Conservation (phyloP, 2,113 vertebrate genomes). For the Haplotaxodon microlepis region DNA sequence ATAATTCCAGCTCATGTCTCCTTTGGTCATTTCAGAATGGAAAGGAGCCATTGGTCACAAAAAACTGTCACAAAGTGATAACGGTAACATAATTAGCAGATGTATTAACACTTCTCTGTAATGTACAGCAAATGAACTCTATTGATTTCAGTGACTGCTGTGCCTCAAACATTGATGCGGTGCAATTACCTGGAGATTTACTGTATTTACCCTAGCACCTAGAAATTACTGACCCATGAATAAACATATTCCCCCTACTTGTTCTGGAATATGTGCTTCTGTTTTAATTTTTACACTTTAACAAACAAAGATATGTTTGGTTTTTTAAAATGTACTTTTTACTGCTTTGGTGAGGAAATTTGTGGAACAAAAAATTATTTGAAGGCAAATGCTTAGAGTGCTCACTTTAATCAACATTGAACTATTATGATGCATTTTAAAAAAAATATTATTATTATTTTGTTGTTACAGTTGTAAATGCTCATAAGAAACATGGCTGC, state of each 20-base stretch:
- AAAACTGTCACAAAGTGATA: not conserved
- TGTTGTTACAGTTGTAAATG: fast-evolving
- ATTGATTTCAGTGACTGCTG: not conserved
- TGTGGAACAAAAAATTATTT: fast-evolving
- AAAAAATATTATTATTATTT: not conserved
- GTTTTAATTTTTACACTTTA: not conserved
- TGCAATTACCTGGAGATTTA: not conserved
- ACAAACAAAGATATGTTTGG: not conserved
- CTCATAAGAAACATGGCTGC: fast-evolving
- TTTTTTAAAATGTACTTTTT: not conserved
- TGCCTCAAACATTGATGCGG: not conserved
- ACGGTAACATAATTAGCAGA: not conserved
- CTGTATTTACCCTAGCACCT: not conserved
- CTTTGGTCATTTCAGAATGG: not conserved
- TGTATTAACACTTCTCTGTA: not conserved
- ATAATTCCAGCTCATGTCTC: not conserved
- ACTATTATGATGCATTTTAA: not conserved
- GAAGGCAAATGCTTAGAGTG: not conserved
- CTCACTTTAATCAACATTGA: fast-evolving
- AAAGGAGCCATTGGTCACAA: not conserved
- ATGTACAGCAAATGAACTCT: not conserved
- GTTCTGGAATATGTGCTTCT: not conserved
- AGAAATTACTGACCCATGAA: conserved; percentile 17
- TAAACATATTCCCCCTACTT: not conserved
- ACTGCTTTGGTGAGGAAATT: not conserved